A percentile compares a stretch with the other conserved stretches of the same genome.
These are phyloP conservation scores for Adelphocoris suturalis DNA, from an alignment of 2,888 invertebrate species.

Conservation along the genomic window DNA sequence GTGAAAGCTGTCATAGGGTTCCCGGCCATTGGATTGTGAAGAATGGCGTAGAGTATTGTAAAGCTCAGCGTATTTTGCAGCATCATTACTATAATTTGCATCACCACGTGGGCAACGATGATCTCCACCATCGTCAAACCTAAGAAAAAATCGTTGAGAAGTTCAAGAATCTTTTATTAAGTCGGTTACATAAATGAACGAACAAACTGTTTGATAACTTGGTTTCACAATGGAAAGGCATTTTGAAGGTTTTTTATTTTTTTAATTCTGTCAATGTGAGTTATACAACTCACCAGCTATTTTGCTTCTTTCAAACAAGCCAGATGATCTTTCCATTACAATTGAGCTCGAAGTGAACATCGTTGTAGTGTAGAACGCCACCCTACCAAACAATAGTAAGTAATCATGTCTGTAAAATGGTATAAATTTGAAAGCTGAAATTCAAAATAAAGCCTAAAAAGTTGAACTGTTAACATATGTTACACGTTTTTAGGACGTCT, in stretches of 20 bases:
- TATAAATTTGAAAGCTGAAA: too few relatives aligned
- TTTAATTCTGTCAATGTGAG: too few relatives aligned
- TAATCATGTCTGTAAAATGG: too few relatives aligned
- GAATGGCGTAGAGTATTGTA: constrained; percentile 76
- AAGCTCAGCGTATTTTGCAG: constrained; percentile 76
- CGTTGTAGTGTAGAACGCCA: constrained; percentile 73
- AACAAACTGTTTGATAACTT: neutral
- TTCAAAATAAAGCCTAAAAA: too few relatives aligned
- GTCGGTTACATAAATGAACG: neutral
- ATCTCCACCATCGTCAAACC: constrained; percentile 76
- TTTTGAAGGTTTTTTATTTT: too few relatives aligned
- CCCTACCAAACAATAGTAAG: constrained; percentile 62
- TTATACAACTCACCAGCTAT: constrained; percentile 70
- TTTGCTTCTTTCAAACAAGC: constrained; percentile 74
- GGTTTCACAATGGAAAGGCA: too few relatives aligned
- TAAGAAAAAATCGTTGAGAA: constrained; percentile 25
- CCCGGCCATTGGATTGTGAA: constrained; percentile 75
- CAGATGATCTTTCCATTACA: constrained; percentile 74
- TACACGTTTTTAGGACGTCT: too few relatives aligned
- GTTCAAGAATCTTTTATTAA: neutral
- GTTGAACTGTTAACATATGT: too few relatives aligned
- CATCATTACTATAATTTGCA: constrained; percentile 76
- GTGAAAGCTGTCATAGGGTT: constrained; percentile 74
- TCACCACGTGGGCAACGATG: constrained; percentile 76
- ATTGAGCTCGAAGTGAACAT: constrained; percentile 74